Percentiles rank a stretch among this genome's conserved stretches.
Conservation (phyloP, 2,888 invertebrate species). For the Loripinus fragilis region DNA sequence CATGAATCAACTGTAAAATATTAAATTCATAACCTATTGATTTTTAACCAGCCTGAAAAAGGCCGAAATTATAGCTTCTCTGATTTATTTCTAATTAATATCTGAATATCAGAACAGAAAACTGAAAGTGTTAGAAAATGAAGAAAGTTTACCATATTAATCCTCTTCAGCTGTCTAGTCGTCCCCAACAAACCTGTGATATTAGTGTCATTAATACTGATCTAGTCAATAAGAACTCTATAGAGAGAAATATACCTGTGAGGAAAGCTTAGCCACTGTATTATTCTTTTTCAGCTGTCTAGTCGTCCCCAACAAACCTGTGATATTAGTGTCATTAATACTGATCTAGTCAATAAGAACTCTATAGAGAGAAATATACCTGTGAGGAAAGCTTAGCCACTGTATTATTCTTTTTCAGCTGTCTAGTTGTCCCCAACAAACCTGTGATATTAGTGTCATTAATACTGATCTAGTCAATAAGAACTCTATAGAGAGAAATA, state of each 20-base stretch:
- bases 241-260: too few relatives aligned
- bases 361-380: too few relatives aligned
- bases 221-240: not conserved
- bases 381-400: too few relatives aligned
- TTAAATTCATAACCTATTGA: too few relatives aligned
- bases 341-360: not conserved
- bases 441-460: not conserved
- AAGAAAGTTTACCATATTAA: not conserved
- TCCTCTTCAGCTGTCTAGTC: slow-evolving; percentile 4
- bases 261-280: too few relatives aligned
- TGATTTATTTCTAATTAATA: too few relatives aligned
- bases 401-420: not conserved
- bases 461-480: slow-evolving; percentile 2
- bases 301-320: not conserved
- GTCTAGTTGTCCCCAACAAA: not conserved
- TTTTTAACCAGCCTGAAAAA: too few relatives aligned
- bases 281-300: slow-evolving; percentile 2
- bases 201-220: not conserved
- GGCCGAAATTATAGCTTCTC: too few relatives aligned
- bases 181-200: not conserved
- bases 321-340: not conserved
- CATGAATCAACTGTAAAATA: too few relatives aligned
- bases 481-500: too few relatives aligned
- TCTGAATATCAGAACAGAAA: too few relatives aligned
- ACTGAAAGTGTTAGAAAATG: too few relatives aligned